Evolutionary conservation across 2,797 vertebrate species (phyloP).

Genomic region (Psittacula echo): DNA sequence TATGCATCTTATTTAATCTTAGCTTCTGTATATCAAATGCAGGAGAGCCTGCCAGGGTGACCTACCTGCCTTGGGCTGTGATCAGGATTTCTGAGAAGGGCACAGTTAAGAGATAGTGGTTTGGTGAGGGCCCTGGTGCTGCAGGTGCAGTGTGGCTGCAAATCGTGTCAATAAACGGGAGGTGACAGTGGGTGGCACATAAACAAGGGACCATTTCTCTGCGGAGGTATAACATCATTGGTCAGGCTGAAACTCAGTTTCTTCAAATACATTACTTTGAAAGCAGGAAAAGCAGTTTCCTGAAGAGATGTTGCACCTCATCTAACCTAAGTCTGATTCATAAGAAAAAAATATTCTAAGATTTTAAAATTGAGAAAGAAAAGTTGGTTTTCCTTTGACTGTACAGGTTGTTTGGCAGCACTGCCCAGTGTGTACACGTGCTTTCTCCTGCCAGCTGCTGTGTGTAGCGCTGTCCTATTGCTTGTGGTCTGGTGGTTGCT

Average conservation of each 20-base stretch:
- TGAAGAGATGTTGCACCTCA: neutral
- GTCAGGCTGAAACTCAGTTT: neutral
- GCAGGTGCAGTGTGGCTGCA: neutral
- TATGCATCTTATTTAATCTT: neutral
- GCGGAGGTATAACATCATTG: accelerated
- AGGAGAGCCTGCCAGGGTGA: neutral
- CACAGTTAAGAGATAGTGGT: neutral
- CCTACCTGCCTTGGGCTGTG: accelerated
- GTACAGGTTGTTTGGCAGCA: accelerated
- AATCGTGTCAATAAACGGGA: accelerated
- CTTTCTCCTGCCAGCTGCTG: neutral
- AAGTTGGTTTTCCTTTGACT: neutral
- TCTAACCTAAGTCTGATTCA: neutral
- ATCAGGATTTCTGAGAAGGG: neutral
- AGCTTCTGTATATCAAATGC: neutral
- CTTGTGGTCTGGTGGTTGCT: neutral
- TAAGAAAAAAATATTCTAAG: neutral
- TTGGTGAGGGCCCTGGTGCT: neutral
- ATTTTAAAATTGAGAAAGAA: neutral
- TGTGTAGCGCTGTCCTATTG: neutral
- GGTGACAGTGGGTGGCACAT: neutral
- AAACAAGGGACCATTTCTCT: accelerated
- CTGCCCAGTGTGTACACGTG: neutral
- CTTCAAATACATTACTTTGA: neutral
- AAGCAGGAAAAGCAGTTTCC: neutral